Conservation (phyloP, 2,113 vertebrate species). For the Cygnus atratus region DNA sequence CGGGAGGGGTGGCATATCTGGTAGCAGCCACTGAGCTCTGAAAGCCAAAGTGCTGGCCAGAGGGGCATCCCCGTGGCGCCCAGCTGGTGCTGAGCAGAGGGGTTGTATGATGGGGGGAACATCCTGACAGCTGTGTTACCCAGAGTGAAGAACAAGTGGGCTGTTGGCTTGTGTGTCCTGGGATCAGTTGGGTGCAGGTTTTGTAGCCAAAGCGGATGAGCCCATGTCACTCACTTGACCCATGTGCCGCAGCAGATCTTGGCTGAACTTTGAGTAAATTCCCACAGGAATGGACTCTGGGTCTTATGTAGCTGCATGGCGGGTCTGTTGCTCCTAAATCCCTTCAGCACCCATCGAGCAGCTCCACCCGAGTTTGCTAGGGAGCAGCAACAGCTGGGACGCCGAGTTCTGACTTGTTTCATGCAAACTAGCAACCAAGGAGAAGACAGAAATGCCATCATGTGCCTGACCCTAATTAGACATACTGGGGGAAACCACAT, state of each 20-base stretch:
- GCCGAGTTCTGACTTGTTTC: background rate
- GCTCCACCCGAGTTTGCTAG: background rate
- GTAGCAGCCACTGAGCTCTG: background rate
- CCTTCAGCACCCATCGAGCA: background rate
- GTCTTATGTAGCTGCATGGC: rapidly evolving
- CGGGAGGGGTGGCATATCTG: background rate
- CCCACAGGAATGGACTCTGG: background rate
- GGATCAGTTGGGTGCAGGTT: background rate
- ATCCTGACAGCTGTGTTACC: background rate
- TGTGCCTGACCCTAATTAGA: background rate
- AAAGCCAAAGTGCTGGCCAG: background rate
- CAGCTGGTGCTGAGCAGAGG: background rate
- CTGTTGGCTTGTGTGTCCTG: background rate
- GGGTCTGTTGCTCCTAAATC: background rate
- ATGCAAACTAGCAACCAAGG: background rate
- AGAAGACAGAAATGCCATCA: background rate
- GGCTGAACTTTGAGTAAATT: background rate
- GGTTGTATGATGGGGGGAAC: background rate
- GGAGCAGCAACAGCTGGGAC: background rate
- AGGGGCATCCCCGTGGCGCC: no score
- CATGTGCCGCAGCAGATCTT: background rate
- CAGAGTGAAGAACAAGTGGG: no score
- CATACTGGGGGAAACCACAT: background rate
- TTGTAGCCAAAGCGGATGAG: background rate
- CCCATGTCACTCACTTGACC: rapidly evolving